Base-by-base conservation (phyloP, 2,797 vertebrate species). In the Muscicapa striata region DNA sequence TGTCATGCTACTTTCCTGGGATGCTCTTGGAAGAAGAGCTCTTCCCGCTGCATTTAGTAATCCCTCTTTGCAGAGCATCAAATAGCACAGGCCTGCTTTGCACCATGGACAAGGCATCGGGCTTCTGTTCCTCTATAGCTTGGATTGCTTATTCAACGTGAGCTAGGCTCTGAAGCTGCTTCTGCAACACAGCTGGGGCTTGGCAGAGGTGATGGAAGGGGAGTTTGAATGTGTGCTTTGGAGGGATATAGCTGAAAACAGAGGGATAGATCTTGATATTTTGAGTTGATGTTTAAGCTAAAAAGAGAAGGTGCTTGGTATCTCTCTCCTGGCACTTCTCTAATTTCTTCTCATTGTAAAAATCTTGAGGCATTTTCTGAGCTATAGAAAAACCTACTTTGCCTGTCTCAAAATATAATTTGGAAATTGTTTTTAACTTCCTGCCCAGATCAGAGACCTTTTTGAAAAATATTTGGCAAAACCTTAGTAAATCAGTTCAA, bases 81-180 rank as follows among this genome's bases (percentile, higher is more conserved):
- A 73, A 51, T 20, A 51, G 26, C 40, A 49, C 1, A 4, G 22
- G 55, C 34, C 51, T 5, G 3, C 59, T 75, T 84, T n/a, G 17
- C 54, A n/a, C 29, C 3, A 11, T 1, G 5, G 17, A 18, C 57
- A 38, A 36, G 29, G 29, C 55, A 32, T 9, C 0, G 0, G 23
- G 18, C 55, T 59, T 49, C 3, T 36, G 13, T 34, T 75, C 43
- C 36, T 72, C 43, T 21, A 0, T 9, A 73, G 34, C 36, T 64
- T 38, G 49, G 5, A 8, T 76, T 41, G 38, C 34, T 61, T 23
- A 24, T 20, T 83, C 38, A 19, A 4, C 0, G 0, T 17, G 17
- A 30, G 58, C 21, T 51, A 73, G 64, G 38, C 43, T 88, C 46
- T 79, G 54, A 82, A 78, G 59, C 29, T 69, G 38, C 38, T 69